These are phyloP conservation scores for Limosa lapponica DNA, from an alignment of 2,797 vertebrate species.

Conservation along the genomic window DNA sequence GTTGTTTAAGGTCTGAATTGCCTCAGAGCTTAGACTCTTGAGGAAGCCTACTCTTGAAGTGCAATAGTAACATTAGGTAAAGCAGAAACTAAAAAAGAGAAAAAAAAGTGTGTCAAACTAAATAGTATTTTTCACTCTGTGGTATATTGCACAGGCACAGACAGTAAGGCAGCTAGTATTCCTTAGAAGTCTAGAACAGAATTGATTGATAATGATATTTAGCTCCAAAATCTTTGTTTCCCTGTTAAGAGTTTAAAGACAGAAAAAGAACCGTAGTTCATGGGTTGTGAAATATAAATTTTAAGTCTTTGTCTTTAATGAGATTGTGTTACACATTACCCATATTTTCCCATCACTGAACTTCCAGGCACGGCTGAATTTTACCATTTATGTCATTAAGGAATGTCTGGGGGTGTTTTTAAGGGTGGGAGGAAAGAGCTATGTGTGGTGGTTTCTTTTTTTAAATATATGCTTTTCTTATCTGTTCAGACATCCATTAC, in stretches of 20 bases:
- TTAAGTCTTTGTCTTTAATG: background rate
- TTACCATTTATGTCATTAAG: background rate
- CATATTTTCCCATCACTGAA: background rate
- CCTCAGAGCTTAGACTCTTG: background rate
- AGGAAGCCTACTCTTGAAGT: background rate
- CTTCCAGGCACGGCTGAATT: background rate
- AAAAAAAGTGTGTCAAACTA: background rate
- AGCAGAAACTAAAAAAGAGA: background rate
- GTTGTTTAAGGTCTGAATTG: background rate
- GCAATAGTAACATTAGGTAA: background rate
- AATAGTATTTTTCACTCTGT: background rate
- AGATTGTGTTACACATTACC: background rate
- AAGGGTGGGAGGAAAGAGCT: background rate
- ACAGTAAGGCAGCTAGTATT: background rate
- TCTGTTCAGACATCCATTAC: background rate
- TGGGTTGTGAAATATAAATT: background rate
- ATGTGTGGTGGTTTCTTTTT: background rate
- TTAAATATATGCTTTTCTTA: background rate
- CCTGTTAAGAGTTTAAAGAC: background rate
- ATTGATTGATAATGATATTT: background rate
- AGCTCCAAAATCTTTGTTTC: background rate
- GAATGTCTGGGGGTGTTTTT: background rate
- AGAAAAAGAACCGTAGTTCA: background rate
- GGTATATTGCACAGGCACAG: background rate
- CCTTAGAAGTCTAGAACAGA: background rate